Evolutionary conservation across 2,113 vertebrate genomes (phyloP).

Genomic region (Anoura caudifer): DNA sequence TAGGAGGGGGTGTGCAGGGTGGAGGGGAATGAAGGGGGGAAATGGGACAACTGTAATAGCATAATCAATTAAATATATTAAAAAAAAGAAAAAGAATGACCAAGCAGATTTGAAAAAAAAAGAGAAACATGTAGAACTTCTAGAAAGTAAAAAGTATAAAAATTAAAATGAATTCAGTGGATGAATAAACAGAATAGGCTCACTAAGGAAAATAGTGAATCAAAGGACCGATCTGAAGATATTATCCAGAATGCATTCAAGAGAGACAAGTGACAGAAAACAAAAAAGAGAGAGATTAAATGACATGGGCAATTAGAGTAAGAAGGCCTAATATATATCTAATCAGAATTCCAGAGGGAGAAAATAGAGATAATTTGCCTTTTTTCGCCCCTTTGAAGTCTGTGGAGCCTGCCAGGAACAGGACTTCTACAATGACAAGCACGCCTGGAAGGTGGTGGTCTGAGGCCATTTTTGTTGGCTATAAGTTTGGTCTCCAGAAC

Average conservation of each 20-base stretch:
- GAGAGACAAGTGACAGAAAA: background rate
- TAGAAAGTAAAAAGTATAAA: background rate
- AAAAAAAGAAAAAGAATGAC: background rate
- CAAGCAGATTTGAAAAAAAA: background rate
- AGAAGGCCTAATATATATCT: background rate
- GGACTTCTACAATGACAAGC: too few species aligned
- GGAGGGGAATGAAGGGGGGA: too few species aligned
- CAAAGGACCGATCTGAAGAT: background rate
- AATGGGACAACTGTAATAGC: too few species aligned
- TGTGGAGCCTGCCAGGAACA: too few species aligned
- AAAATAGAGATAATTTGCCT: background rate
- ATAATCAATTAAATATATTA: too few species aligned
- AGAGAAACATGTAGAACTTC: background rate
- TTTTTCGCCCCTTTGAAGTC: too few species aligned
- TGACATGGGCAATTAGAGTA: background rate
- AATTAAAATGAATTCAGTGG: background rate
- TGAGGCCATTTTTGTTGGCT: too few species aligned
- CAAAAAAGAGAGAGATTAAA: background rate
- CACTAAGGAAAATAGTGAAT: background rate
- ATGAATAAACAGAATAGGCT: background rate
- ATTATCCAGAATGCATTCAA: background rate
- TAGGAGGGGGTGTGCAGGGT: too few species aligned
- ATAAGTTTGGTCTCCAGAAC: too few species aligned
- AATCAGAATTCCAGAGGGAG: background rate
- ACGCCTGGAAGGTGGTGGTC: too few species aligned